Base-by-base conservation (phyloP, 2,888 invertebrate species). In the Vanessa cardui region DNA sequence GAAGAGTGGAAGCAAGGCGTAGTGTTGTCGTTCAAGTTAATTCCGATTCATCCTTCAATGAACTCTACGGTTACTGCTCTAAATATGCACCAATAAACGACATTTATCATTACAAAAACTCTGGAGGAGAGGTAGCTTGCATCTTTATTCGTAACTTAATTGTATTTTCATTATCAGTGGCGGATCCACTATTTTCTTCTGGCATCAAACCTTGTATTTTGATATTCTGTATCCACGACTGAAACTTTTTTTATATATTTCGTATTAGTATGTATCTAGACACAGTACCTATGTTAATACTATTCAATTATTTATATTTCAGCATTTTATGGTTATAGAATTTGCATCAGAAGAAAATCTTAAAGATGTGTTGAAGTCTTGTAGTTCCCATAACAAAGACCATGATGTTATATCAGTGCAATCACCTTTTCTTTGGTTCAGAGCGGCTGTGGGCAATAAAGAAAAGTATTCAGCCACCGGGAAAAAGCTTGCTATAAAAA, bases 301-400 rank as follows among this genome's bases (percentile, higher is more conserved):
- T 47, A 16, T n/a, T 47, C n/a, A 5, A 7, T 47, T 46, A 46
- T 52, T 26, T 52, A 58, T 8, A 47, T 85, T 84, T 61, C 87
- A 96, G 94, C 94, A 96, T 83, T 97, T 96, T 80, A 95, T 97
- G 83, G 89, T 97, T 46, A 90, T 97, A 60, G 97, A 97, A 88
- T 97, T 96, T 84, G 85, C 86, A 5, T 87, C 93, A 15, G 88
- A 92, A 76, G 81, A 87, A 3, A 91, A 94, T 73, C 92, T 95
- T 0, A 80, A 90, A 18, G 90, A 94, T 39, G 86, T 95, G 1
- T 83, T 96, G n/a, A 78, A 83, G 54, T 85, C 86, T 4, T 94
- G 95, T 74, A 88, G 93, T 6, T 89, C 93, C 0, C 95, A 95
- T 79, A 87, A 94, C 59, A 94, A 94, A 65, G 93, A 94, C 45